phyloP scores from a whole-genome alignment of 1,140 invertebrate species.

The Halictus rubicundus region DNA sequence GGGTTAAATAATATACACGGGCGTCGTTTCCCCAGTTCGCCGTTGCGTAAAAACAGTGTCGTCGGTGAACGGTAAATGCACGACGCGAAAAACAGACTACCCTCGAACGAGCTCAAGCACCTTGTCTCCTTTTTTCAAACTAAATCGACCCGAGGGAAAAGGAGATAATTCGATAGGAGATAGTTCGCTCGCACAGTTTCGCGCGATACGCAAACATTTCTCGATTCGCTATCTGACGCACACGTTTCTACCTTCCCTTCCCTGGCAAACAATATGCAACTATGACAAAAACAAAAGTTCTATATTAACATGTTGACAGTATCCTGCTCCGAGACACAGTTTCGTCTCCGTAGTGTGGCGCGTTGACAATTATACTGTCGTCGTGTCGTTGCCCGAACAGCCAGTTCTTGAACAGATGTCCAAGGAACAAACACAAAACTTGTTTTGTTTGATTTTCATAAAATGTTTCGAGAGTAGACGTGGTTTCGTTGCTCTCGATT shows the following conservation, averaged over 20 bases:
- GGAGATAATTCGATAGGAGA: not conserved
- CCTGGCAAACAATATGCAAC: not conserved
- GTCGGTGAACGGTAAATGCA: conserved; percentile 1
- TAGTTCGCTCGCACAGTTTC: not conserved
- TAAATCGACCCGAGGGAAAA: not conserved
- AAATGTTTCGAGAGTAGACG: too few species aligned
- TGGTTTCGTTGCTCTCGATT: too few species aligned
- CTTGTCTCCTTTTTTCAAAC: not conserved
- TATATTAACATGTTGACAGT: not conserved
- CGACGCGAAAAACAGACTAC: conserved; percentile 1
- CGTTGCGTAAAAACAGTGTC: not conserved
- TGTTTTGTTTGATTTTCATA: too few species aligned
- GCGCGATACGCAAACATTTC: not conserved
- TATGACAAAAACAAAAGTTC: not conserved
- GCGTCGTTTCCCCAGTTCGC: not conserved
- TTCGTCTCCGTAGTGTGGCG: too few species aligned
- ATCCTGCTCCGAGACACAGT: not conserved
- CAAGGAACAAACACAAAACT: too few species aligned
- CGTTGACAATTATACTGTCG: too few species aligned
- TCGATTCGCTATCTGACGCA: not conserved
- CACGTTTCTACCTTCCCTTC: not conserved
- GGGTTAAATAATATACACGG: conserved; percentile 7
- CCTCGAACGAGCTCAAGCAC: not conserved
- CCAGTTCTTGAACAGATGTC: too few species aligned
- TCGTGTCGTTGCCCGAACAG: too few species aligned